Base-by-base conservation (phyloP, 2,113 vertebrate genomes). In the Clarias magur region DNA sequence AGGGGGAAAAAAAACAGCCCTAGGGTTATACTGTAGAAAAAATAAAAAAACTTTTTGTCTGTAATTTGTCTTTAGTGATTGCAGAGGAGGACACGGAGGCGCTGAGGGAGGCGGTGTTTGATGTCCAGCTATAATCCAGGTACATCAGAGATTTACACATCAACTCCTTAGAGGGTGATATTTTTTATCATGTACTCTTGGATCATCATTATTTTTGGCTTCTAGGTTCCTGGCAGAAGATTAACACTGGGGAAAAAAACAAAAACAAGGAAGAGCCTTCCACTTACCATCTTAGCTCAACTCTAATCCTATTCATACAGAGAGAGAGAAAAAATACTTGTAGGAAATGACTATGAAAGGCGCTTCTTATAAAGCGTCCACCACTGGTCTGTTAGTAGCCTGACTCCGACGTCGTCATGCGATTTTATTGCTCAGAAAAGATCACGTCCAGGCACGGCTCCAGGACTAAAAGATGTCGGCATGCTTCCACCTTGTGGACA, bases 41-140 rank as follows among this genome's bases (percentile, higher is more conserved):
- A 53, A 16, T 8, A 15, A 12, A 76, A 42, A 16, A 56, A 13
- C 3, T n/a, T 63, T 19, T 54, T 42, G 0, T 80, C 15, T 82
- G 4, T 62, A 12, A 34, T 30, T 67, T 62, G 15, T 80, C 54
- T 80, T 25, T 72, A 97, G 96, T 96, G 23, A 96, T 97, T 87
- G 92, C 92, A n/a, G 96, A 97, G 84, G 96, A 97, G 89, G 95
- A 96, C 13, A 89, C 95, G 0, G 96, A 97, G 91, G 6, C 91
- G 0, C 93, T 96, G 91, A 95, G 96, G 81, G 96, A 96, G 0
- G 96, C 95, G 0, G 95, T 97, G 27, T 96, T 97, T 85, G 96
- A 97, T 86, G 94, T 96, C 82, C 96, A 96, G 89, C 94, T 97
- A 92, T 97, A 96, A 95, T 90, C 81, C 92, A 95, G 95, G 94